These are phyloP conservation scores for Neodiprion fabricii DNA, from an alignment of 1,140 invertebrate genomes.

Conservation along the genomic window DNA sequence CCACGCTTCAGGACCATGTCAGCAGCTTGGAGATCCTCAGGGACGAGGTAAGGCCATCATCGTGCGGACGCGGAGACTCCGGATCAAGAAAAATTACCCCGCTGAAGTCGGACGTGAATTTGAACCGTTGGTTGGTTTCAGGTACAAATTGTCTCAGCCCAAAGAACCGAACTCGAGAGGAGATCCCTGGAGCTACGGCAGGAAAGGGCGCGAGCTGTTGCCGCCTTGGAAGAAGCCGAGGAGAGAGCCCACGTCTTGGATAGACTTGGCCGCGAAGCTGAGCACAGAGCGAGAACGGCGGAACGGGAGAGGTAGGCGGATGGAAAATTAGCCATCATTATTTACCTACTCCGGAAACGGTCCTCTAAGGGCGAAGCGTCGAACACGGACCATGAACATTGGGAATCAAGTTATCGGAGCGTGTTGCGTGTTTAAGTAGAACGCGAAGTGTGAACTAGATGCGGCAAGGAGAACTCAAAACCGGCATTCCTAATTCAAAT, in stretches of 20 bases:
- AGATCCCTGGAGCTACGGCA: slow-evolving; percentile 74
- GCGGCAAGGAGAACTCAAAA: no score
- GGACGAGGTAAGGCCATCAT: slow-evolving; percentile 73
- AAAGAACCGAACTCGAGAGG: slow-evolving; percentile 85
- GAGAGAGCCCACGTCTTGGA: slow-evolving; percentile 87
- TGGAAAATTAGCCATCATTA: not conserved
- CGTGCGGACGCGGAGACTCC: not conserved
- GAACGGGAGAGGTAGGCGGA: slow-evolving; percentile 60
- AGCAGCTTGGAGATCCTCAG: slow-evolving; percentile 86
- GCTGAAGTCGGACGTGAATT: slow-evolving; percentile 1
- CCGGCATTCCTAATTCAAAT: not conserved
- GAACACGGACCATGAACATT: no score
- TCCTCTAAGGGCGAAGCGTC: no score
- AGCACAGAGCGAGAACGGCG: slow-evolving; percentile 60
- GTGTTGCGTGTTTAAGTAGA: no score
- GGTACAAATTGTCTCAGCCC: slow-evolving; percentile 83
- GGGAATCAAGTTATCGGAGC: no score
- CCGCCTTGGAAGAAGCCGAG: slow-evolving; percentile 85
- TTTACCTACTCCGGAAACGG: no score
- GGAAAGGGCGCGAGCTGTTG: slow-evolving; percentile 80
- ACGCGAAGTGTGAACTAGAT: no score
- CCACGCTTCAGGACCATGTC: slow-evolving; percentile 79
- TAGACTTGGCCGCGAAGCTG: slow-evolving; percentile 84
- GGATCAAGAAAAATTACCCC: slow-evolving; percentile 14
- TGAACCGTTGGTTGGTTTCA: slow-evolving; percentile 42